phyloP scores from a whole-genome alignment of 2,113 vertebrate genomes.

The Pelusios castaneus region DNA sequence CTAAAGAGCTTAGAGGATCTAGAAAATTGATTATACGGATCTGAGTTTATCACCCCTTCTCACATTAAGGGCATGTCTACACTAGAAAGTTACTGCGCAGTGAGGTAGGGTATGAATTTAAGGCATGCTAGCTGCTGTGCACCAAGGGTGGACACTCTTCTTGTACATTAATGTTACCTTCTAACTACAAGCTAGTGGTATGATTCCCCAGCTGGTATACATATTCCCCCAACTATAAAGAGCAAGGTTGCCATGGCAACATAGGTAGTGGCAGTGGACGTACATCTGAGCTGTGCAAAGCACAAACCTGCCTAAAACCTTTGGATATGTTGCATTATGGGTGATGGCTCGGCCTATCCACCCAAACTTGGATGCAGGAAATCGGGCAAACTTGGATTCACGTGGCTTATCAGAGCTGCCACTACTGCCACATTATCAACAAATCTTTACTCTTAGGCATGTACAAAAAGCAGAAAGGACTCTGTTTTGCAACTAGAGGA shows the following conservation, averaged over 20 bases:
- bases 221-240: background rate
- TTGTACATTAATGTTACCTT: background rate
- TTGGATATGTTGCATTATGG: background rate
- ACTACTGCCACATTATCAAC: background rate
- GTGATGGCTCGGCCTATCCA: background rate
- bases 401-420: background rate
- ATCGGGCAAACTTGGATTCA: background rate
- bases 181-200: background rate
- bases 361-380: background rate
- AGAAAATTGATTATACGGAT: background rate
- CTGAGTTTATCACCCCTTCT: background rate
- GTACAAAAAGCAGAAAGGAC: background rate
- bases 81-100: background rate
- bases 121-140: background rate
- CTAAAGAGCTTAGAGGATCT: background rate
- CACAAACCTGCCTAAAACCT: background rate
- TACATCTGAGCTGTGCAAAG: background rate
- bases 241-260: background rate
- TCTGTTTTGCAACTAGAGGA: background rate
- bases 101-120: background rate
- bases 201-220: background rate
- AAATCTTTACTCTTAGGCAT: background rate
- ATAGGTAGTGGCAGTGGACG: background rate
- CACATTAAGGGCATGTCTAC: background rate
- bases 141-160: background rate